Conservation (phyloP, 2,888 invertebrate species). For the Cephus spinipes region DNA sequence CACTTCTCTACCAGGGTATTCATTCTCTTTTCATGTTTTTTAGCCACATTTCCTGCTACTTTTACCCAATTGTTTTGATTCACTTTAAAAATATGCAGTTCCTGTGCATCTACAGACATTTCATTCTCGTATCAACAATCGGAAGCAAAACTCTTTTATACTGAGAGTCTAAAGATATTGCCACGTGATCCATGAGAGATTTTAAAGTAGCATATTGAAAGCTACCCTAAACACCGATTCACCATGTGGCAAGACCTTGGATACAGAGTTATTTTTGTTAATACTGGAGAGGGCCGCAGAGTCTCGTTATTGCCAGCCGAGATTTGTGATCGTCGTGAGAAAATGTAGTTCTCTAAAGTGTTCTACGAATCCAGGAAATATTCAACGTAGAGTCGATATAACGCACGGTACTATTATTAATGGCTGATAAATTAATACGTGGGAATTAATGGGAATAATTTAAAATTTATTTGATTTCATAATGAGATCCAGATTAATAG, state of each 20-base stretch:
- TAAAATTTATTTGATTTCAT: background rate
- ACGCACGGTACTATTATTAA: background rate
- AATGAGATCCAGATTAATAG: background rate
- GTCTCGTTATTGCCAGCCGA: background rate
- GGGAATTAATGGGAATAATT: background rate
- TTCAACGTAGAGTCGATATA: background rate
- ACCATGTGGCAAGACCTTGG: slow-evolving; percentile 3
- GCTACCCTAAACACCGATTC: slow-evolving; percentile 2
- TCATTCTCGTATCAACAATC: background rate
- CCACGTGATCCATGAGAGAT: background rate
- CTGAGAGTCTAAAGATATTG: background rate
- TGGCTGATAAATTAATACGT: background rate
- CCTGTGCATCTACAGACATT: background rate
- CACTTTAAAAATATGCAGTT: background rate
- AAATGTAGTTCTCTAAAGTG: background rate
- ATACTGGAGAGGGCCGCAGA: background rate
- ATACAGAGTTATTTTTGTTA: slow-evolving; percentile 7
- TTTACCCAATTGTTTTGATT: background rate
- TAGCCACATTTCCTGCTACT: background rate
- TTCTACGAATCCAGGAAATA: background rate
- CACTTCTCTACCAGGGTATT: background rate
- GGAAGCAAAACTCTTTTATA: background rate
- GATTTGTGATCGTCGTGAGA: background rate
- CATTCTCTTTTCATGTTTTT: background rate
- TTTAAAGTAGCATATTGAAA: slow-evolving; percentile 6